Evolutionary conservation across 2,113 vertebrate species (phyloP).

Genomic region (Cygnus atratus): DNA sequence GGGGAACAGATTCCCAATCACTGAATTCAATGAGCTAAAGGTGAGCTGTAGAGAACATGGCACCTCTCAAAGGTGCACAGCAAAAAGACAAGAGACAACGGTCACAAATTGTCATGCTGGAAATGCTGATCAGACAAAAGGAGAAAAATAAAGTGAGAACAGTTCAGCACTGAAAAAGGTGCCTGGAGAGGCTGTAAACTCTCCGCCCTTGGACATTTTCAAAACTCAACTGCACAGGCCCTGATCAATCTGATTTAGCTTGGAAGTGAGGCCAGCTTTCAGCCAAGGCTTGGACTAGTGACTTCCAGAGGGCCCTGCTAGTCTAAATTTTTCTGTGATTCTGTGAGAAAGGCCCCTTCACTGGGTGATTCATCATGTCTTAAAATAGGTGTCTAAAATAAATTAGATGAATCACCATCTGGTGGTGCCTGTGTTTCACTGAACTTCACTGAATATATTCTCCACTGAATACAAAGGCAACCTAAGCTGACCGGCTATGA

Average conservation of each 20-base stretch:
- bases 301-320: background rate
- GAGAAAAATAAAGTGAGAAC: background rate
- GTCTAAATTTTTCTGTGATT: constrained; percentile 29
- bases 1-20: background rate
- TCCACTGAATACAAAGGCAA: constrained; percentile 32
- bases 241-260: background rate
- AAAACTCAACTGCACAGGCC: background rate
- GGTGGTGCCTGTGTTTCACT: constrained; percentile 44
- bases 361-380: constrained; percentile 63
- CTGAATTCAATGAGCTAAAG: background rate
- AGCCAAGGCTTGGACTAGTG: background rate
- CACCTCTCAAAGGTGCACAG: background rate
- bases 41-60: rapidly evolving
- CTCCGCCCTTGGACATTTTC: background rate
- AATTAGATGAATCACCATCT: constrained; percentile 69
- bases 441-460: constrained; percentile 39
- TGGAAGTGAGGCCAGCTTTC: background rate
- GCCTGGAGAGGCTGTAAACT: background rate
- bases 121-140: background rate
- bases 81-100: background rate
- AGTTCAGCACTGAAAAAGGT: background rate
- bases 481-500: background rate
- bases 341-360: constrained; percentile 38
- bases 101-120: background rate
- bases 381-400: constrained; percentile 71